phyloP scores from a whole-genome alignment of 2,888 invertebrate genomes.

The Colletes collaris region DNA sequence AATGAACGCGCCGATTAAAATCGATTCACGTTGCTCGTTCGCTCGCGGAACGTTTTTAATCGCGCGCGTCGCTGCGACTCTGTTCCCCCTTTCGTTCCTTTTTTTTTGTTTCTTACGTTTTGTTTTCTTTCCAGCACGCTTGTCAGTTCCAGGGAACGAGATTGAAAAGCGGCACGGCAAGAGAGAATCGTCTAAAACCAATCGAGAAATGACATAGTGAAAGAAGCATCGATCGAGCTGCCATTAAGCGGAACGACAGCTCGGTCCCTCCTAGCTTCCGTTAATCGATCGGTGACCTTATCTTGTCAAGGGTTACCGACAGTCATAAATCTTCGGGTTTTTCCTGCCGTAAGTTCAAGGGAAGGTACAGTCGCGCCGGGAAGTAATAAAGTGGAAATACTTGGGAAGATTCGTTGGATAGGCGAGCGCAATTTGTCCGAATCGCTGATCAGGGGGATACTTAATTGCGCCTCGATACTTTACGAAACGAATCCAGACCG shows the following conservation, averaged over 20 bases:
- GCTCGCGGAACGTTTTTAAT: conserved; percentile 8
- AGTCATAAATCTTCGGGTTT: conserved; percentile 64
- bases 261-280: conserved; percentile 47
- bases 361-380: conserved; percentile 43
- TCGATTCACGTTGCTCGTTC: conserved; percentile 15
- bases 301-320: conserved; percentile 65
- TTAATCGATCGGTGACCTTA: conserved; percentile 69
- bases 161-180: conserved; percentile 14
- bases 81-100: neutral
- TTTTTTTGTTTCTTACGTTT: neutral
- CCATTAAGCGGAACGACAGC: conserved; percentile 55
- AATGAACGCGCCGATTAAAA: conserved; percentile 42
- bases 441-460: too few relatives aligned
- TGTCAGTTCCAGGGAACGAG: conserved; percentile 27
- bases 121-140: neutral
- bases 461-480: too few relatives aligned
- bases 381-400: conserved; percentile 16
- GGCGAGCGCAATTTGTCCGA: neutral
- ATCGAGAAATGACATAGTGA: conserved; percentile 38
- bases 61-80: neutral
- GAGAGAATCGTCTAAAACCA: conserved; percentile 23
- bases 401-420: too few relatives aligned
- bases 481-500: too few relatives aligned
- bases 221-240: conserved; percentile 50
- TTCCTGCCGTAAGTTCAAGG: conserved; percentile 62